Percentiles rank a stretch among this genome's conserved stretches.
Evolutionary conservation across 2,797 vertebrate species (phyloP).

Genomic region (Etheostoma perlongum): DNA sequence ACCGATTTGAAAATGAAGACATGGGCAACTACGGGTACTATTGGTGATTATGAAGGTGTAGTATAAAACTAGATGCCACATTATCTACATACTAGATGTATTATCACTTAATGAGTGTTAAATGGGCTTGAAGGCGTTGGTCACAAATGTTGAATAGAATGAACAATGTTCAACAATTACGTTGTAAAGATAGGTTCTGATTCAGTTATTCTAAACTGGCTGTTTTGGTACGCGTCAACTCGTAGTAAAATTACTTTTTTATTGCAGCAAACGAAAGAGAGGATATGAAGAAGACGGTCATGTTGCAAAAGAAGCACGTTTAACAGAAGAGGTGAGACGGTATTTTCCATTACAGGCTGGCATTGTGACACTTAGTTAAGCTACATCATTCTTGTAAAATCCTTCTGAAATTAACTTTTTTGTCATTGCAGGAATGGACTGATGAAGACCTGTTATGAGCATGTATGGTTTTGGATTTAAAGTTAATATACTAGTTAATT

Average conservation of each 20-base stretch:
- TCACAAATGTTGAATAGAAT: constrained; percentile 21
- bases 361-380: background rate
- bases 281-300: constrained; percentile 93
- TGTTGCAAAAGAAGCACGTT: constrained; percentile 86
- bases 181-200: constrained; percentile 22
- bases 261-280: constrained; percentile 92
- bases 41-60: constrained; percentile 43
- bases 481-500: constrained; percentile 19
- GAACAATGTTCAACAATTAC: constrained; percentile 35
- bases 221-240: background rate
- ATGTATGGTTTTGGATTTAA: background rate
- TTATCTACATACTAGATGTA: background rate
- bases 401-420: background rate
- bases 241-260: background rate
- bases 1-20: background rate
- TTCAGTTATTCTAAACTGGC: background rate
- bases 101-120: constrained; percentile 24
- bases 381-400: background rate
- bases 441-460: constrained; percentile 87
- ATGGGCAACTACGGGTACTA: constrained; percentile 48
- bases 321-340: constrained; percentile 70
- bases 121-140: constrained; percentile 36
- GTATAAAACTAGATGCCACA: constrained; percentile 41
- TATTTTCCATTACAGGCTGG: background rate
- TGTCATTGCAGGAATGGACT: constrained; percentile 88